phyloP scores from a whole-genome alignment of 2,888 invertebrate species.

The Automeris io region DNA sequence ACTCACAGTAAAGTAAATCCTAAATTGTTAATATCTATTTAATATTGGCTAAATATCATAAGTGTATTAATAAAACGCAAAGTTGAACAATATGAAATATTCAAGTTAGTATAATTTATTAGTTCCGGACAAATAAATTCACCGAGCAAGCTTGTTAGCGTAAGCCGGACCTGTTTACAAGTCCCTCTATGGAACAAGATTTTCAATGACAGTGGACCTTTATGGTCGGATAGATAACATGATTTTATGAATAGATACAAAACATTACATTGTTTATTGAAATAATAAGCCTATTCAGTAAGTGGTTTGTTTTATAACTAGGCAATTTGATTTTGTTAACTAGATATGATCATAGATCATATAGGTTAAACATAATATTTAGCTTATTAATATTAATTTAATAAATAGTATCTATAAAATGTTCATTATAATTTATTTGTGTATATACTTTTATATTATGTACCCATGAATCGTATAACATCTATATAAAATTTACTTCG shows the following conservation, averaged over 20 bases:
- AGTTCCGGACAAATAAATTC: constrained; percentile 6
- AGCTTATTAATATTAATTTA: too few relatives aligned
- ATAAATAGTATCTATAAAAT: too few relatives aligned
- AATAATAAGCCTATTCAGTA: too few relatives aligned
- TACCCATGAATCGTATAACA: too few relatives aligned
- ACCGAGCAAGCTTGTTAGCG: constrained; percentile 7
- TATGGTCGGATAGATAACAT: background rate
- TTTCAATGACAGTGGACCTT: background rate
- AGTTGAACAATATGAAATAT: background rate
- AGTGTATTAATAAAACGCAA: background rate
- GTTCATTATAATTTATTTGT: too few relatives aligned
- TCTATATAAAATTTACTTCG: too few relatives aligned
- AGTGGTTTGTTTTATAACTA: too few relatives aligned
- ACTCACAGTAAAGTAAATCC: too few relatives aligned
- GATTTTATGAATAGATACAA: background rate
- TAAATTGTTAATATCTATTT: background rate
- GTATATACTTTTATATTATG: too few relatives aligned
- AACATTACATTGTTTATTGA: background rate
- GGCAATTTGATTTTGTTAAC: too few relatives aligned
- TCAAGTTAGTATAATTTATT: background rate
- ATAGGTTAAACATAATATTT: too few relatives aligned
- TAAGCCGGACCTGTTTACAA: constrained; percentile 5
- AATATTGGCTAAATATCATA: background rate
- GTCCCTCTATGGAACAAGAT: background rate
- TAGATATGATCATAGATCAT: too few relatives aligned